Evolutionary conservation across 2,888 invertebrate species (phyloP).

Genomic region (Hydriomena furcata): DNA sequence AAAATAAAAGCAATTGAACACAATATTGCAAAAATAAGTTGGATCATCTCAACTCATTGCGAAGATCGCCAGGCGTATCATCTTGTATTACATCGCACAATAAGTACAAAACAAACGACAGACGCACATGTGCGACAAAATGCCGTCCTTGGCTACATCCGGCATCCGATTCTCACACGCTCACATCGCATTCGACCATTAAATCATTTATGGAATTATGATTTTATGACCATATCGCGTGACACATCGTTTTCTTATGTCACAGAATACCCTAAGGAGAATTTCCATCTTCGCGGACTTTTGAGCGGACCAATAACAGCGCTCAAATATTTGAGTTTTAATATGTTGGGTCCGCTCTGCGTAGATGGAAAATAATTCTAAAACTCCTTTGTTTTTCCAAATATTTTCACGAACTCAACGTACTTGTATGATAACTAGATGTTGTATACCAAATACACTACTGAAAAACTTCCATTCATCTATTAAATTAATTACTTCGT

Average conservation of each 20-base stretch:
- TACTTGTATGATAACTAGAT: too few relatives aligned
- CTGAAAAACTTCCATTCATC: too few relatives aligned
- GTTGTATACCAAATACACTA: too few relatives aligned
- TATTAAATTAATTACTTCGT: too few relatives aligned
- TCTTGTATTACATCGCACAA: conserved; percentile 22
- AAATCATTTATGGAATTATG: conserved; percentile 26
- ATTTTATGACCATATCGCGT: conserved; percentile 32
- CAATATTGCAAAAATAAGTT: background rate
- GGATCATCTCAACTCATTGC: conserved; percentile 6
- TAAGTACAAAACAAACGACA: conserved; percentile 29
- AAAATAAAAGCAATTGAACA: background rate
- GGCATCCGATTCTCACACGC: conserved; percentile 78
- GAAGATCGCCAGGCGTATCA: conserved; percentile 8
- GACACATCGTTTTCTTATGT: background rate
- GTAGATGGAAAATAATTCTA: too few relatives aligned
- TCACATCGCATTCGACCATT: conserved; percentile 47
- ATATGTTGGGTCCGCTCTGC: too few relatives aligned
- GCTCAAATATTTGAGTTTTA: too few relatives aligned
- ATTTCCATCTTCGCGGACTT: too few relatives aligned
- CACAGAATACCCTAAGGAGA: too few relatives aligned
- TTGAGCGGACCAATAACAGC: too few relatives aligned
- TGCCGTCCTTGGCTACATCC: conserved; percentile 75
- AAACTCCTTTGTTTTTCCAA: too few relatives aligned
- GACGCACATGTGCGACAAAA: conserved; percentile 58
- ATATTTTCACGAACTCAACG: too few relatives aligned